A percentile compares a stretch with the other conserved stretches of the same genome.
These are phyloP conservation scores for Leucosticte australis DNA, from an alignment of 2,113 vertebrate species.

Conservation along the genomic window DNA sequence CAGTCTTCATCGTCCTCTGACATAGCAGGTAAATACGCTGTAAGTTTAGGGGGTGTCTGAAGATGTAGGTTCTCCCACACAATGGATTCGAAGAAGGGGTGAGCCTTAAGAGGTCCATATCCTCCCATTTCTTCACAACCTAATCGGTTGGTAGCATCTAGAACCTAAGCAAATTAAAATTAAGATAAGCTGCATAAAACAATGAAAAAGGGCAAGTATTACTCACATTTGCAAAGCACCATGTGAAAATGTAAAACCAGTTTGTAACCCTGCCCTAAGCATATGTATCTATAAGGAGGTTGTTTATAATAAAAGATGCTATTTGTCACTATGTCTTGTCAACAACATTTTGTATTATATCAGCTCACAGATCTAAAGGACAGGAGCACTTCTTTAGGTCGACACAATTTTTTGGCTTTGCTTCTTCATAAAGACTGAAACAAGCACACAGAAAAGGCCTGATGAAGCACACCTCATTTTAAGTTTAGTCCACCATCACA, in stretches of 20 bases:
- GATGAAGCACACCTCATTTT: background rate
- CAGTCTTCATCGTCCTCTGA: slow-evolving; percentile 98
- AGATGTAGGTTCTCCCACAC: slow-evolving; percentile 90
- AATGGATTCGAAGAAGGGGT: slow-evolving; percentile 92
- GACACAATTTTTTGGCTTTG: background rate
- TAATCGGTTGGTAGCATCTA: slow-evolving; percentile 91
- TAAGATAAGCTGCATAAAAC: background rate
- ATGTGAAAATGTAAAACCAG: background rate
- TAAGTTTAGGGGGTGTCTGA: slow-evolving; percentile 95
- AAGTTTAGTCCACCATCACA: background rate
- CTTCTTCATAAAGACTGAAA: background rate
- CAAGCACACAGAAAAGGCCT: background rate
- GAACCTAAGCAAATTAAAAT: slow-evolving; percentile 75
- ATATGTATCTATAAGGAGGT: background rate
- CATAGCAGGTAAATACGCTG: slow-evolving; percentile 96
- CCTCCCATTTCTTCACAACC: slow-evolving; percentile 97
- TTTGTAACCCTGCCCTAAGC: background rate
- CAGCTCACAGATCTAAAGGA: background rate
- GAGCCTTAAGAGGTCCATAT: slow-evolving; percentile 88
- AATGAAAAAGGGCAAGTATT: background rate
- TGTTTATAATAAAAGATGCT: background rate
- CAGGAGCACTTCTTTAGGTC: background rate
- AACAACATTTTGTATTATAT: background rate
- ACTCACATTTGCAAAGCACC: background rate
- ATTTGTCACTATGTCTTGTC: background rate